Evolutionary conservation across 2,888 invertebrate species (phyloP).

Genomic region (Limenitis camilla): DNA sequence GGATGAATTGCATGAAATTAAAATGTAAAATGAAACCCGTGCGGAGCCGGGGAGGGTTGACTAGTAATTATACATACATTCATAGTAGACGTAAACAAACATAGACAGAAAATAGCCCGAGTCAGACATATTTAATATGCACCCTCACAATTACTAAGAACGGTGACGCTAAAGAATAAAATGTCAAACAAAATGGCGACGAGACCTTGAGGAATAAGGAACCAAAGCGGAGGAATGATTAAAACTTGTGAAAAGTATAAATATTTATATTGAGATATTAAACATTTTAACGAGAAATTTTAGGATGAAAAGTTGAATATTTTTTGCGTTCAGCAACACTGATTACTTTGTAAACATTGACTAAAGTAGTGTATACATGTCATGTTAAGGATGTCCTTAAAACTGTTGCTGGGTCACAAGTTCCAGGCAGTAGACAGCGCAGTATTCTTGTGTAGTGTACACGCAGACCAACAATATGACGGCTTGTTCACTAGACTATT

Average conservation of each 20-base stretch:
- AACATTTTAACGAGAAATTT: neutral
- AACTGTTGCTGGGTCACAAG: no score
- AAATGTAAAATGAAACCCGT: no score
- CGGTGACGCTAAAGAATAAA: neutral
- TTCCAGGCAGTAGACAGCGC: no score
- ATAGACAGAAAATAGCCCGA: neutral
- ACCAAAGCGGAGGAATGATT: slow-evolving; percentile 1
- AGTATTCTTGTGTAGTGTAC: no score
- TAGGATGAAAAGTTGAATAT: neutral
- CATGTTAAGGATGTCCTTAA: neutral
- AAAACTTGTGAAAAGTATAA: slow-evolving; percentile 2
- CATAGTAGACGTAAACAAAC: no score
- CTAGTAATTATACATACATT: no score
- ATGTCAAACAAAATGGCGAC: neutral
- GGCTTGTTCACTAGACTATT: no score
- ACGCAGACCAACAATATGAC: no score
- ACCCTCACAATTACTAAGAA: neutral
- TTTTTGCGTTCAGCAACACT: neutral
- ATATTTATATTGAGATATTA: slow-evolving; percentile 2
- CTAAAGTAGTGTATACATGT: neutral
- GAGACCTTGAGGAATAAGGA: neutral
- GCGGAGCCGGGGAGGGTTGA: no score
- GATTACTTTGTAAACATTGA: no score
- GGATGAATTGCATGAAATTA: no score
- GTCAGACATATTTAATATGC: neutral